Evolutionary conservation across 1,140 invertebrate genomes (phyloP).

Genomic region (Drosophila athabasca): DNA sequence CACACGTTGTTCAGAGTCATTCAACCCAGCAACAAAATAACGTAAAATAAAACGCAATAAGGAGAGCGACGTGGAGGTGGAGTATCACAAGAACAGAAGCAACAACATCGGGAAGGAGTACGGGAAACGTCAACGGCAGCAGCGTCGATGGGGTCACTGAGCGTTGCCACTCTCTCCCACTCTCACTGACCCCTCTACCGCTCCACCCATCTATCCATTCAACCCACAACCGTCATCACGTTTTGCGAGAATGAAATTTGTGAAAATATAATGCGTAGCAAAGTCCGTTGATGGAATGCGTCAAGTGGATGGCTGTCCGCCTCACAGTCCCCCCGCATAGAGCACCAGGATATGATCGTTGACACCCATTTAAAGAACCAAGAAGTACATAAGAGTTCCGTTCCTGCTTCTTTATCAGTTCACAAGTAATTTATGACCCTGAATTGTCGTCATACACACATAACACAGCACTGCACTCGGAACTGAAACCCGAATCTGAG

Average conservation of each 20-base stretch:
- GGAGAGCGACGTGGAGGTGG: constrained; percentile 10
- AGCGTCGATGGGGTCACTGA: constrained; percentile 63
- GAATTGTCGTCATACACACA: background rate
- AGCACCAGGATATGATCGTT: constrained; percentile 55
- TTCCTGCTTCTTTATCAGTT: constrained; percentile 42
- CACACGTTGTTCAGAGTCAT: constrained; percentile 72
- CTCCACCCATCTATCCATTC: constrained; percentile 11
- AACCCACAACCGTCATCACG: constrained; percentile 10
- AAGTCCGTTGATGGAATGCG: constrained; percentile 14
- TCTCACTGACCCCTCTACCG: constrained; percentile 6
- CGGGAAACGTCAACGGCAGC: constrained; percentile 48
- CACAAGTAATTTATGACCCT: constrained; percentile 52
- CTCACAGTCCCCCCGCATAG: constrained; percentile 7
- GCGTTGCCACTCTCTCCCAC: constrained; percentile 42
- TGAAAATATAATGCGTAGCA: constrained; percentile 40
- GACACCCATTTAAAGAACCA: constrained; percentile 29
- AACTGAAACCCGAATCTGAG: constrained; percentile 20
- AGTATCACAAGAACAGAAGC: constrained; percentile 23
- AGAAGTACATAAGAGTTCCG: constrained; percentile 5
- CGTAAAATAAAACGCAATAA: constrained; percentile 74
- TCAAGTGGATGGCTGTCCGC: constrained; percentile 9
- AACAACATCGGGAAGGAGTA: constrained; percentile 27
- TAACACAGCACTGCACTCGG: constrained; percentile 9
- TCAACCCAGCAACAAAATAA: constrained; percentile 77
- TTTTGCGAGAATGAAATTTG: constrained; percentile 17